These are phyloP conservation scores for Ranitomeya imitator DNA, from an alignment of 2,113 vertebrate genomes.

Conservation along the genomic window DNA sequence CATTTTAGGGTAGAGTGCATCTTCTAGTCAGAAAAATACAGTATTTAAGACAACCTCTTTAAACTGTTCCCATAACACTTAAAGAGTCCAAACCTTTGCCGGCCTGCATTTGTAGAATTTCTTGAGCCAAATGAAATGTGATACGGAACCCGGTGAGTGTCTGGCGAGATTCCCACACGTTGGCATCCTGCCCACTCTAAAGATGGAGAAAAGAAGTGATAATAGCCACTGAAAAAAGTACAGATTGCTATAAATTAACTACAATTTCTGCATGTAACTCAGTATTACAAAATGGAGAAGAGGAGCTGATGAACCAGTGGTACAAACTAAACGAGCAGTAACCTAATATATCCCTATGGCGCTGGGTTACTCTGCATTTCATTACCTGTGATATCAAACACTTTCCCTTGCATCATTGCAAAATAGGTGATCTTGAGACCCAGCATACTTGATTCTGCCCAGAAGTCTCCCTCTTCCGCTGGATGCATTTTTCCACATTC, in stretches of 20 bases:
- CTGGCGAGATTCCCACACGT: conserved; percentile 87
- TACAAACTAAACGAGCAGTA: not conserved
- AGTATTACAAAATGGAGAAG: not conserved
- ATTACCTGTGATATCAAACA: conserved; percentile 93
- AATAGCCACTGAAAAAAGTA: not conserved
- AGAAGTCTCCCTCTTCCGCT: conserved; percentile 91
- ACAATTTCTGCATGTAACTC: not conserved
- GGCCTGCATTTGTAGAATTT: conserved; percentile 71
- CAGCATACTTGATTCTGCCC: conserved; percentile 95
- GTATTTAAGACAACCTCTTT: no score
- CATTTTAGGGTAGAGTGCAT: no score
- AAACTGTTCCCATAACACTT: not conserved
- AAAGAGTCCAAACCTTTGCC: conserved; percentile 78
- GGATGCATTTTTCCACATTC: conserved; percentile 84
- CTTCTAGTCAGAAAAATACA: no score
- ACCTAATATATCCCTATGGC: not conserved
- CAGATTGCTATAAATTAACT: not conserved
- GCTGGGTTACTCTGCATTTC: not conserved
- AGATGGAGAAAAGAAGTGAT: conserved; percentile 34
- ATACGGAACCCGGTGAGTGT: conserved; percentile 91
- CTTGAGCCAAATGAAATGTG: conserved; percentile 91
- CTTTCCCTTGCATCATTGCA: conserved; percentile 89
- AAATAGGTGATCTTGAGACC: conserved; percentile 94
- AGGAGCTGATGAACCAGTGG: not conserved
- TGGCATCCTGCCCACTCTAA: conserved; percentile 96